Percentiles rank a stretch among this genome's conserved stretches.
These are phyloP conservation scores for Panulirus ornatus DNA, from an alignment of 1,140 invertebrate species.

Conservation along the genomic window DNA sequence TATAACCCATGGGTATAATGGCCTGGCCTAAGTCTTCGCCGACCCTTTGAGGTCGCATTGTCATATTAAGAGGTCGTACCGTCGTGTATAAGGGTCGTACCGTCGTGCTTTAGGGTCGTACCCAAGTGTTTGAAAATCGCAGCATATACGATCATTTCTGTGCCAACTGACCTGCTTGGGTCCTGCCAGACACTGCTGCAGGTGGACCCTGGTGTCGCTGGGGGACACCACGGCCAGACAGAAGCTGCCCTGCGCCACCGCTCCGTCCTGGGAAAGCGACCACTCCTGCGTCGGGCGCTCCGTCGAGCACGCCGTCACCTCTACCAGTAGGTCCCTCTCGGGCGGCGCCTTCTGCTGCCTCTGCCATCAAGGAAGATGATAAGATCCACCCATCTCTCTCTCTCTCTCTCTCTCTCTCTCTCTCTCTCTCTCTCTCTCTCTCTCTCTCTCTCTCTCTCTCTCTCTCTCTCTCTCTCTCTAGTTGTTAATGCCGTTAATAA, in stretches of 20 bases:
- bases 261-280: constrained; percentile 64
- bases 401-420: neutral
- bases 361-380: neutral
- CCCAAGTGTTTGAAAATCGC: too few species aligned
- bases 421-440: neutral
- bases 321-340: neutral
- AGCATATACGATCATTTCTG: neutral
- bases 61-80: too few species aligned
- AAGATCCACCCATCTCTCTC: neutral
- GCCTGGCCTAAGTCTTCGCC: too few species aligned
- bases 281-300: constrained; percentile 56
- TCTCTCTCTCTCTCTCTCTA: constrained; percentile 3
- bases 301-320: neutral
- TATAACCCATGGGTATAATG: too few species aligned
- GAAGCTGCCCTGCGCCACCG: constrained; percentile 11
- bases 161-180: constrained; percentile 46
- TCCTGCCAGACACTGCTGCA: constrained; percentile 37
- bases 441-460: constrained; percentile 3
- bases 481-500: too few species aligned
- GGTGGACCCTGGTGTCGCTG: constrained; percentile 10
- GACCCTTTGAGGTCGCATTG: too few species aligned
- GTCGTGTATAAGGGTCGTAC: too few species aligned
- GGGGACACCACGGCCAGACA: constrained; percentile 22
- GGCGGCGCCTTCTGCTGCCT: neutral
- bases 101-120: too few species aligned